A percentile compares a stretch with the other conserved stretches of the same genome.
Evolutionary conservation across 2,113 vertebrate genomes (phyloP).

Genomic region (Chinchilla lanigera): DNA sequence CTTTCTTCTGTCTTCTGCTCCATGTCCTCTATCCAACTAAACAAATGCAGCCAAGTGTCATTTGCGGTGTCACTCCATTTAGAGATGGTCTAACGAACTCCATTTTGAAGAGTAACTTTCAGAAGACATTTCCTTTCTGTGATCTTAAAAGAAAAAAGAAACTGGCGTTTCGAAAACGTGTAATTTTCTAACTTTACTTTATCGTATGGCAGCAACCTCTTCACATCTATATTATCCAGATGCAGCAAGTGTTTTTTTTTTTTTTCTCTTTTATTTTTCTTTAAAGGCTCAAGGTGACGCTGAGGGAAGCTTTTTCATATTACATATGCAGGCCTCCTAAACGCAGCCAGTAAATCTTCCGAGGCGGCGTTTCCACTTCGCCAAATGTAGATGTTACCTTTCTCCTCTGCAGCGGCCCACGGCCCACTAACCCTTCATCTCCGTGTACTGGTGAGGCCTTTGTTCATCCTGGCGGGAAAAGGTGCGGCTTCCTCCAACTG

Average conservation of each 20-base stretch:
- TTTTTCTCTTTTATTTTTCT: neutral
- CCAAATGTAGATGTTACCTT: neutral
- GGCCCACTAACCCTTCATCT: neutral
- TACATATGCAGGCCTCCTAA: constrained; percentile 58
- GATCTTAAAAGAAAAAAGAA: neutral
- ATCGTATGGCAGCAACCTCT: constrained; percentile 60
- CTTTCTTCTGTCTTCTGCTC: neutral
- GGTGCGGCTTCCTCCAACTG: neutral
- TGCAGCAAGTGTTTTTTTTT: neutral
- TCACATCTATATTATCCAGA: constrained; percentile 39
- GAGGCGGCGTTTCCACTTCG: neutral
- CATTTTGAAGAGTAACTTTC: constrained; percentile 40
- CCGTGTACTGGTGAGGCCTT: neutral
- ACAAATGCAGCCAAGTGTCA: neutral
- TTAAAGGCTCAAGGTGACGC: constrained; percentile 1
- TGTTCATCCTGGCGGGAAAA: neutral
- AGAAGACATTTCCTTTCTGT: constrained; percentile 22
- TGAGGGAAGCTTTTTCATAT: constrained; percentile 75
- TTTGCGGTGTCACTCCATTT: neutral
- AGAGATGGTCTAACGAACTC: neutral
- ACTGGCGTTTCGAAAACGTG: neutral
- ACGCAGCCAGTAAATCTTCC: constrained; percentile 43
- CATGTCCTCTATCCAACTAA: neutral
- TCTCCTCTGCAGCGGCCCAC: neutral
- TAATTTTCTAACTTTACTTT: constrained; percentile 31